These are phyloP conservation scores for Megaustenia siamemsis DNA, from an alignment of 2,888 invertebrate genomes.

Conservation along the genomic window DNA sequence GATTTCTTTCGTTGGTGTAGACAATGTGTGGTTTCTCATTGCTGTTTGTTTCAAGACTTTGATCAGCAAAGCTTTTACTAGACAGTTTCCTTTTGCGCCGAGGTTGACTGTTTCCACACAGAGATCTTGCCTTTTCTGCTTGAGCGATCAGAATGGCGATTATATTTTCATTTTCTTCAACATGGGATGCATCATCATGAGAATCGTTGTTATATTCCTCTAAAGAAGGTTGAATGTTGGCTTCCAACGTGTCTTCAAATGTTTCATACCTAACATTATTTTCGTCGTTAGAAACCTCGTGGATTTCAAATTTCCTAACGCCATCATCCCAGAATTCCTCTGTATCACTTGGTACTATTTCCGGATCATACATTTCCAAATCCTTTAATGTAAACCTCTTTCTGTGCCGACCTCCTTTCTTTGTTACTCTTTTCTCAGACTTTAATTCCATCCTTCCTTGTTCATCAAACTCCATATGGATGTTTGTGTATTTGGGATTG, in stretches of 20 bases:
- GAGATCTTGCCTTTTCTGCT: conserved; percentile 33
- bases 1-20: conserved; percentile 17
- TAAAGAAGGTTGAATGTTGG: too few relatives aligned
- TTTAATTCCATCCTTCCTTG: conserved; percentile 29
- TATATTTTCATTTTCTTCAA: neutral
- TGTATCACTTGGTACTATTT: neutral
- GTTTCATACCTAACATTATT: too few relatives aligned
- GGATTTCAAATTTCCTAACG: too few relatives aligned
- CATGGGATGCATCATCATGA: neutral
- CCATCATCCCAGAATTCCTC: conserved; percentile 4
- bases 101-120: neutral
- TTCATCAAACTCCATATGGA: neutral
- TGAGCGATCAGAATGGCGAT: conserved; percentile 41
- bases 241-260: too few relatives aligned
- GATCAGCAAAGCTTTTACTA: neutral
- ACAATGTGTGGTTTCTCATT: conserved; percentile 48
- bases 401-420: conserved; percentile 21
- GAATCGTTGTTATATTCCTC: neutral
- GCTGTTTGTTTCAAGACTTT: neutral
- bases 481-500: conserved; percentile 58
- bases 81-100: neutral
- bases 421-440: neutral
- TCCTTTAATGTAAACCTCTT: neutral
- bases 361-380: neutral
- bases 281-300: too few relatives aligned